A percentile compares a stretch with the other conserved stretches of the same genome.
These are phyloP conservation scores for Mus pahari DNA, from an alignment of 2,113 vertebrate genomes.

Conservation along the genomic window DNA sequence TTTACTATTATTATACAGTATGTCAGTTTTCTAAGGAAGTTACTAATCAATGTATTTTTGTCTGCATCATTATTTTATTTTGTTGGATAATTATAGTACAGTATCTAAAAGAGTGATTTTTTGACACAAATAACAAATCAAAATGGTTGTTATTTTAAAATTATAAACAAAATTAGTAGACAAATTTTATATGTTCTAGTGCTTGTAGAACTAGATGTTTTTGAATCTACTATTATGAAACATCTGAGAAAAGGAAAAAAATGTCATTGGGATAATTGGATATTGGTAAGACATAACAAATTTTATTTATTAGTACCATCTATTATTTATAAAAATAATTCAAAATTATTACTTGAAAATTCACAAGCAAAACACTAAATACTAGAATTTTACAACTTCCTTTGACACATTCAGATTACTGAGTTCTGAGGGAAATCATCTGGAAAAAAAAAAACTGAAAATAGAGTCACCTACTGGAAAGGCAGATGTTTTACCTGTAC, in stretches of 20 bases:
- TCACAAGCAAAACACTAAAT: not conserved
- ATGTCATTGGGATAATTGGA: not conserved
- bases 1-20: not conserved
- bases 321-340: not conserved
- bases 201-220: not conserved
- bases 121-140: slow-evolving; percentile 17
- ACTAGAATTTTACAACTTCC: not conserved
- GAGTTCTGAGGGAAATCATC: not conserved
- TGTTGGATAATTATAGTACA: not conserved
- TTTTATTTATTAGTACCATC: not conserved
- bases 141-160: not conserved
- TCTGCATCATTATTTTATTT: not conserved
- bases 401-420: not conserved
- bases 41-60: not conserved
- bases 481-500: accelerated
- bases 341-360: not conserved
- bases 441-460: not conserved
- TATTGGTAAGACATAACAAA: not conserved
- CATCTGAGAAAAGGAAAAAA: not conserved
- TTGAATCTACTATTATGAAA: not conserved
- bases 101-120: not conserved
- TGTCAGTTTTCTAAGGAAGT: not conserved
- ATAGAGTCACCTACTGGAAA: not conserved
- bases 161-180: slow-evolving; percentile 3
- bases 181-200: not conserved